phyloP scores from a whole-genome alignment of 37 sponge, comb jelly and placozoan genomes.

The Geodia barretti region DNA sequence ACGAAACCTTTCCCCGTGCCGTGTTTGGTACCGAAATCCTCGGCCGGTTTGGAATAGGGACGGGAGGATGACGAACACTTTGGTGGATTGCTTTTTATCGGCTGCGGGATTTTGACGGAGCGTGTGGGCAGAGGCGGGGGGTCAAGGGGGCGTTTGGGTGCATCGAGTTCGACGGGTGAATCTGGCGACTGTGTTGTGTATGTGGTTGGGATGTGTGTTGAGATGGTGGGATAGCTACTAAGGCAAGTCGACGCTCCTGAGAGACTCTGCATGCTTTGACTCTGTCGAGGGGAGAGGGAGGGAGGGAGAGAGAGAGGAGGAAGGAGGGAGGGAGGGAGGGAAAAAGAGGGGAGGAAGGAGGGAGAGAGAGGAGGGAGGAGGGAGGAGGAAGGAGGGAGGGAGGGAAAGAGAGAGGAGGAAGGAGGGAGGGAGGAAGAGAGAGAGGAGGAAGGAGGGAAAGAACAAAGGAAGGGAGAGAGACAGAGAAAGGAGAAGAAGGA shows the following conservation, averaged over 20 bases:
- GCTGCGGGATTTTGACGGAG: no score
- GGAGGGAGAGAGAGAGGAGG: background rate
- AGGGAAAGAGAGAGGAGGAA: background rate
- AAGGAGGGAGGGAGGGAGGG: background rate
- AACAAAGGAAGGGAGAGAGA: background rate
- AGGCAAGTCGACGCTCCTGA: background rate
- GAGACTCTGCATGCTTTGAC: background rate
- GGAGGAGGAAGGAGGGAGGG: background rate
- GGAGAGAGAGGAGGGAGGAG: background rate
- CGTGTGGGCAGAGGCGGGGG: no score
- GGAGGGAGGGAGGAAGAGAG: constrained; percentile 6
- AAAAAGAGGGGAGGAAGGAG: background rate
- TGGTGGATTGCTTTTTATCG: no score
- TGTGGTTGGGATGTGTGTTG: background rate
- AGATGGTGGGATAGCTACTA: background rate
- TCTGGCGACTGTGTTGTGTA: background rate
- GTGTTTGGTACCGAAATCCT: background rate
- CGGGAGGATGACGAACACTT: no score
- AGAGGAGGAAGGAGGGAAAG: background rate
- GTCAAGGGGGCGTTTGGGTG: no score
- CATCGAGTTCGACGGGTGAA: background rate
- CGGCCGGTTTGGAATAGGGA: no score
- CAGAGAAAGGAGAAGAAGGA: background rate
- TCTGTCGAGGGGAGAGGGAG: background rate
- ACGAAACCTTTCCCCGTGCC: no score